These are phyloP conservation scores for Bombus cullumanus DNA, from an alignment of 1,140 invertebrate species.

Conservation along the genomic window DNA sequence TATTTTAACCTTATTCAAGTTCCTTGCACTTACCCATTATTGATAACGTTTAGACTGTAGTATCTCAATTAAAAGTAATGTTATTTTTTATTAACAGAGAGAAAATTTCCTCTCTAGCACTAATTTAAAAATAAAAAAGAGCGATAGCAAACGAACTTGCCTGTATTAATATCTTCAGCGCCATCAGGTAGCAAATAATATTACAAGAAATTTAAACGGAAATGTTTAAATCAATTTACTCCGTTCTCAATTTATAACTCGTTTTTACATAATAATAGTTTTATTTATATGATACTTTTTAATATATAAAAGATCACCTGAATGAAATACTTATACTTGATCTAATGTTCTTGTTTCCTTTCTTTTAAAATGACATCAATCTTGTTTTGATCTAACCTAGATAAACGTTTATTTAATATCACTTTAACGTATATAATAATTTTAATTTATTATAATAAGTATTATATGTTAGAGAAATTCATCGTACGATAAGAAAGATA, in stretches of 20 bases:
- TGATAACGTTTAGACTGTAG: not conserved
- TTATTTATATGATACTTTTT: not conserved
- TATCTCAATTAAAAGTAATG: not conserved
- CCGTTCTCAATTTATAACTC: not conserved
- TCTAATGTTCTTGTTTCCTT: not conserved
- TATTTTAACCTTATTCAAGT: not conserved
- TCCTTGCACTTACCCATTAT: constrained; percentile 30
- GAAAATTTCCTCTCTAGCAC: too few relatives aligned
- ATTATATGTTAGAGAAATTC: not conserved
- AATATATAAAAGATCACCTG: not conserved
- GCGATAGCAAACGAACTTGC: not conserved
- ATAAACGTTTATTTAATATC: not conserved
- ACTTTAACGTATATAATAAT: not conserved
- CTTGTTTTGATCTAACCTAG: not conserved
- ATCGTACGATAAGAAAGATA: not conserved
- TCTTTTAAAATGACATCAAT: not conserved
- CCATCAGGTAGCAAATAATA: not conserved
- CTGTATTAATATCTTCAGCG: not conserved
- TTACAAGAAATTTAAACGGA: not conserved
- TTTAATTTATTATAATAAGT: not conserved
- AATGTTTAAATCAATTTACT: not conserved
- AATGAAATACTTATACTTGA: not conserved
- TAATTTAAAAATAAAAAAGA: not conserved
- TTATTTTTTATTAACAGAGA: not conserved
- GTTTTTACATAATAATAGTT: not conserved